Evolutionary conservation across 2,888 invertebrate genomes (phyloP).

Genomic region (Branchellion lobata): DNA sequence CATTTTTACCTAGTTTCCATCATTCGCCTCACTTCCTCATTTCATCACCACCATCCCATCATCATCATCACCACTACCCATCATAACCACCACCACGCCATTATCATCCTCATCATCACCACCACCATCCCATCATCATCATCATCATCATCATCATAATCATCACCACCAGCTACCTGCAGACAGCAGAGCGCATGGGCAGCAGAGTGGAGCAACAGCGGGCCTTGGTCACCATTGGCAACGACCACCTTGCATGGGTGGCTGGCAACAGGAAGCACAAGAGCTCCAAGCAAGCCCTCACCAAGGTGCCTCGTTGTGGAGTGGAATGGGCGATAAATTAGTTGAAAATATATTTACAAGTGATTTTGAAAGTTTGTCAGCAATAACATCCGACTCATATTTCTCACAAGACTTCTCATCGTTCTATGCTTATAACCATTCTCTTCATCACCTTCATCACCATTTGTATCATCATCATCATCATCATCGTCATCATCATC

Average conservation of each 20-base stretch:
- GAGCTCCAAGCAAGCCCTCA: background rate
- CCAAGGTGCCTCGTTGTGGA: background rate
- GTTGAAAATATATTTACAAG: too few relatives aligned
- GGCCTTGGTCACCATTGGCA: constrained; percentile 29
- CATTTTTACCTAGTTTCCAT: too few relatives aligned
- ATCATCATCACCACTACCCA: background rate
- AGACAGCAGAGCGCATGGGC: constrained; percentile 2
- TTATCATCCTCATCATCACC: background rate
- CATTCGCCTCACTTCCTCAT: too few relatives aligned
- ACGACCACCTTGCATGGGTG: constrained; percentile 18
- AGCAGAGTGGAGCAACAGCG: constrained; percentile 30
- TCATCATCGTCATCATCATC: too few relatives aligned
- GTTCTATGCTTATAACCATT: too few relatives aligned
- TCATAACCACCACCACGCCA: background rate
- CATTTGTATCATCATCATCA: too few relatives aligned
- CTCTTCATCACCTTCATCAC: too few relatives aligned
- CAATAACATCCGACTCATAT: too few relatives aligned
- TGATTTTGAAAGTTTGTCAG: too few relatives aligned
- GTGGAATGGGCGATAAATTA: too few relatives aligned
- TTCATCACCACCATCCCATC: background rate
- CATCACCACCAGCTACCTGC: constrained; percentile 22
- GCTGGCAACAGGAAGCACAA: background rate
- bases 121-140: background rate
- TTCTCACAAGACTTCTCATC: too few relatives aligned
- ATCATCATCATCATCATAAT: background rate